Base-by-base conservation (phyloP, 1,140 invertebrate genomes). In the Conus betulinus region DNA sequence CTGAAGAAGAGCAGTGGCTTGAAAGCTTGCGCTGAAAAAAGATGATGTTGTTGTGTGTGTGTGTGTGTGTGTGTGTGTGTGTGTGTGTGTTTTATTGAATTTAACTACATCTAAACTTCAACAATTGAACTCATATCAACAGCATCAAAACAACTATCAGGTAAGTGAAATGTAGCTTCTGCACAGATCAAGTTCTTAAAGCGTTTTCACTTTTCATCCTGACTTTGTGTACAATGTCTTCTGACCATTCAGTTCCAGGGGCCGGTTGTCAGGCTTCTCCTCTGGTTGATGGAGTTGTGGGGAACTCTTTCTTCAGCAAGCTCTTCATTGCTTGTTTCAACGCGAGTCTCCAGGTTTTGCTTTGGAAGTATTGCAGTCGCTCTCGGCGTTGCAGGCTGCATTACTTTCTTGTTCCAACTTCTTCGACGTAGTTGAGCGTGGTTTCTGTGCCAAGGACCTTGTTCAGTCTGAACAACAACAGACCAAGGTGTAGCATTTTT, bases 21-120 rank as follows among this genome's bases (percentile, higher is more conserved):
- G n/a, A n/a, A n/a, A n/a, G n/a, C n/a, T n/a, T n/a, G n/a, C n/a
- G n/a, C n/a, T n/a, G n/a, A n/a, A n/a, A n/a, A n/a, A n/a, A n/a
- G n/a, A n/a, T n/a, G n/a, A n/a, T n/a, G n/a, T n/a, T n/a, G n/a
- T n/a, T n/a, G n/a, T n/a, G n/a, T n/a, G n/a, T n/a, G n/a, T n/a
- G n/a, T n/a, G n/a, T n/a, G n/a, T n/a, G n/a, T n/a, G n/a, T n/a
- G n/a, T n/a, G n/a, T n/a, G n/a, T n/a, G n/a, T n/a, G n/a, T n/a
- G n/a, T n/a, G n/a, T n/a, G n/a, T n/a, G n/a, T n/a, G n/a, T n/a
- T n/a, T n/a, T n/a, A n/a, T n/a, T n/a, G n/a, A n/a, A n/a, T n/a
- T n/a, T n/a, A n/a, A n/a, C n/a, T n/a, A n/a, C n/a, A 74, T 74
- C 67, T 23, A 74, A 74, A 74, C 67, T 20, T 74, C n/a, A 74